Conservation (phyloP, 1,140 invertebrate genomes). For the Drosophila pachea region DNA sequence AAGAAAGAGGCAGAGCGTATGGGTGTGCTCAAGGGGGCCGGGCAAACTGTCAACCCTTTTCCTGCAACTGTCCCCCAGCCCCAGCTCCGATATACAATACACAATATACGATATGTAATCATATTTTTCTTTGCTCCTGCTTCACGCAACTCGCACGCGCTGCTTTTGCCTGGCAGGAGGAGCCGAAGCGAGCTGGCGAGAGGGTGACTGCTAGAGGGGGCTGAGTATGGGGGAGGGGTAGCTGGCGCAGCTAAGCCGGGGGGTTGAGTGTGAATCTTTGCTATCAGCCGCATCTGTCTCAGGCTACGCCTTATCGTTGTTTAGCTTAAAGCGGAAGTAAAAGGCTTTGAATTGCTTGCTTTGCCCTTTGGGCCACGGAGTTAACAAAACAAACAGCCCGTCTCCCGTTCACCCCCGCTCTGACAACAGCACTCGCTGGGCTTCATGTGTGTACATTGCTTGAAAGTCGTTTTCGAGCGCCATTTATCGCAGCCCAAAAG, state of each 20-base stretch:
- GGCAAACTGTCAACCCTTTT: conserved; percentile 70
- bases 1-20: no score
- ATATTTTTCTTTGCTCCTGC: conserved; percentile 55
- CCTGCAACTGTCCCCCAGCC: conserved; percentile 12
- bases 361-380: conserved; percentile 11
- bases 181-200: not conserved
- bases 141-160: conserved; percentile 59
- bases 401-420: not conserved
- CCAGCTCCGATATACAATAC: conserved; percentile 47
- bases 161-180: not conserved
- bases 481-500: conserved; percentile 18
- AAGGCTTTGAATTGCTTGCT: conserved; percentile 72
- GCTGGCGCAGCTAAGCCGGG: not conserved
- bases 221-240: not conserved
- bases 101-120: conserved; percentile 68
- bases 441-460: conserved; percentile 70
- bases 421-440: not conserved
- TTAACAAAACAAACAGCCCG: conserved; percentile 51
- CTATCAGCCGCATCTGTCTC: conserved; percentile 72
- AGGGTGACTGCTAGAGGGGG: conserved; percentile 3
- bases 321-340: conserved; percentile 72
- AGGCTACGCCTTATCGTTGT: conserved; percentile 29
- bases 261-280: conserved; percentile 59
- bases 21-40: not conserved
- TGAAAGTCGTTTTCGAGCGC: conserved; percentile 46